Percentiles rank a stretch among this genome's conserved stretches.
phyloP scores from a whole-genome alignment of 2,888 invertebrate species.

The Pseudococcus longispinus region DNA sequence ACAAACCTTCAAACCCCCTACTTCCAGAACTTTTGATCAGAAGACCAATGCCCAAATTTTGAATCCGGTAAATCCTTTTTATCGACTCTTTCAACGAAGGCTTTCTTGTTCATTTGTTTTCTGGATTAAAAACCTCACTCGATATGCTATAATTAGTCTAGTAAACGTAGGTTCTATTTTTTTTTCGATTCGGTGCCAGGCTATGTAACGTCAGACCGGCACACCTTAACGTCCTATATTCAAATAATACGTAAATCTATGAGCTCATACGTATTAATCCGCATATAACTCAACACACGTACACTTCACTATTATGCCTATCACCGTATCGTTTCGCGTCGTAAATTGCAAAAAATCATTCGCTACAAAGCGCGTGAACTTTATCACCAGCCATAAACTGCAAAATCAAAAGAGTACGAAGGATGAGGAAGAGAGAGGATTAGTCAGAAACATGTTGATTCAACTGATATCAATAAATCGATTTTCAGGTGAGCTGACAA shows the following conservation, averaged over 20 bases:
- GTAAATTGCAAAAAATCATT: conserved; percentile 7
- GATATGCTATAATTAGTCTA: background rate
- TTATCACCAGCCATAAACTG: background rate
- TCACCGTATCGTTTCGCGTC: background rate
- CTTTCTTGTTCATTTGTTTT: background rate
- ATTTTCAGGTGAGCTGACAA: background rate
- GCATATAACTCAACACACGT: background rate
- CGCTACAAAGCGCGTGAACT: background rate
- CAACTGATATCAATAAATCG: background rate
- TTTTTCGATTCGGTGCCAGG: background rate
- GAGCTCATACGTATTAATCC: conserved; percentile 17
- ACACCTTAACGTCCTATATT: conserved; percentile 19
- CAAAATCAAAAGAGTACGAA: background rate
- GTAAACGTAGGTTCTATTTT: background rate
- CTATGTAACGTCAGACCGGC: conserved; percentile 4
- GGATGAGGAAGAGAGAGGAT: background rate
- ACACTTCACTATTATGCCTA: conserved; percentile 8
- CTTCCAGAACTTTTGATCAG: too few species aligned
- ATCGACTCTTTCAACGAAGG: background rate
- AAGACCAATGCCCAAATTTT: too few species aligned
- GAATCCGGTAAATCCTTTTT: too few species aligned
- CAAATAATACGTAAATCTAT: conserved; percentile 4
- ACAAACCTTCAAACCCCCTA: too few species aligned
- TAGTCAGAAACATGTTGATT: background rate
- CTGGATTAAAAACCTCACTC: background rate